Conservation (phyloP, 1,140 invertebrate genomes). For the Neodiprion fabricii region DNA sequence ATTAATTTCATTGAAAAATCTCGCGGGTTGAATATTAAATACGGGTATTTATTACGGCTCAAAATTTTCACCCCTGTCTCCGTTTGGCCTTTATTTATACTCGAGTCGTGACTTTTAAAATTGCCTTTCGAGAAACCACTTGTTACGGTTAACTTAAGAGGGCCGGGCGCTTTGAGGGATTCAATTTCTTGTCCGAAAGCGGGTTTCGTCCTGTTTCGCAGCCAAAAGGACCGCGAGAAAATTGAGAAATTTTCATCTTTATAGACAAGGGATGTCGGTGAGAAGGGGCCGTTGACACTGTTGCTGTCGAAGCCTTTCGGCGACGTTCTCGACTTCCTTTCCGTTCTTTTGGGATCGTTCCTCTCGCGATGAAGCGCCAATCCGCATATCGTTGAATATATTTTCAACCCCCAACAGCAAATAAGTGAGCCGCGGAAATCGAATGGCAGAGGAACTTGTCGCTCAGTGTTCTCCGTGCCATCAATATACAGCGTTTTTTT, state of each 20-base stretch:
- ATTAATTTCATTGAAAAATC: too few relatives aligned
- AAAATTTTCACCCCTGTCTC: neutral
- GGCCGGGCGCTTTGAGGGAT: neutral
- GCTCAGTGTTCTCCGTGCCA: too few relatives aligned
- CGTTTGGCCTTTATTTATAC: neutral
- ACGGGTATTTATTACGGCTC: too few relatives aligned
- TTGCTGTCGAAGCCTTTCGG: too few relatives aligned
- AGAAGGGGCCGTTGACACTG: neutral
- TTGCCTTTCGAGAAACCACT: neutral
- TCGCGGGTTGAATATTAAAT: too few relatives aligned
- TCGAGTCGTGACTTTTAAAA: neutral
- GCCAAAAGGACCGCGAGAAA: neutral
- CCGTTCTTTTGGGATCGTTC: too few relatives aligned
- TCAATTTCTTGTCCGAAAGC: neutral
- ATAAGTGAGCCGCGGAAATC: too few relatives aligned
- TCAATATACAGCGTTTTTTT: too few relatives aligned
- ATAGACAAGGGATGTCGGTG: neutral
- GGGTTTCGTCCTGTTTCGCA: neutral
- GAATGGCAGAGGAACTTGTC: too few relatives aligned
- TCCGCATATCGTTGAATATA: too few relatives aligned
- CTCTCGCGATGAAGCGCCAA: too few relatives aligned
- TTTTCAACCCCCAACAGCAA: too few relatives aligned
- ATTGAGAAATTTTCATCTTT: neutral
- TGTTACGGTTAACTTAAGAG: neutral
- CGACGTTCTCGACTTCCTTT: neutral